A percentile compares a stretch with the other conserved stretches of the same genome.
Conservation (phyloP, 2,797 vertebrate species). For the Heteromormyrus szaboi region DNA sequence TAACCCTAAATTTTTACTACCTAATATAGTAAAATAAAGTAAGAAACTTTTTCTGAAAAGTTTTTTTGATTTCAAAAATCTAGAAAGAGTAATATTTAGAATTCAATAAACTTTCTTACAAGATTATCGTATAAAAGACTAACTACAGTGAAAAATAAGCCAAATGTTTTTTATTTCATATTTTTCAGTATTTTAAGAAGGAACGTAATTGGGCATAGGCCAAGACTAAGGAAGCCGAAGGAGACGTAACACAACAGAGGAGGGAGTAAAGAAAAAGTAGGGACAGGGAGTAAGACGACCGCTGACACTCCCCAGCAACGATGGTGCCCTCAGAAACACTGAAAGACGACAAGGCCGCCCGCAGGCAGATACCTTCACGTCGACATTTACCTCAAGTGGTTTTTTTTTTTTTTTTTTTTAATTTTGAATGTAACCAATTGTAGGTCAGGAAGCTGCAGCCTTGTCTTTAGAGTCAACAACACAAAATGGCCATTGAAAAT, state of each 20-base stretch:
- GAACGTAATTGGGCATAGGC: constrained; percentile 92
- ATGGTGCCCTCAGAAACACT: constrained; percentile 75
- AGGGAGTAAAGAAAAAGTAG: constrained; percentile 31
- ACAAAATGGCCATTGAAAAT: constrained; percentile 78
- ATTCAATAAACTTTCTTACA: constrained; percentile 99
- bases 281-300: constrained; percentile 70
- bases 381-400: not conserved
- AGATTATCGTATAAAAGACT: constrained; percentile 99
- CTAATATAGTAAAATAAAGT: constrained; percentile 99
- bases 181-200: constrained; percentile 81
- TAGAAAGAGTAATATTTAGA: constrained; percentile 99
- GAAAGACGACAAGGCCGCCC: constrained; percentile 89
- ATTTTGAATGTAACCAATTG: constrained; percentile 28
- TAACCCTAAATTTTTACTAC: constrained; percentile 99
- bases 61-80: constrained; percentile 97
- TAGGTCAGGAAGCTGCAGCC: constrained; percentile 49
- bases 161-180: constrained; percentile 86
- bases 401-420: not conserved
- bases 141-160: constrained; percentile 99
- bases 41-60: constrained; percentile 99
- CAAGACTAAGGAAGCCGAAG: constrained; percentile 91
- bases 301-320: constrained; percentile 69
- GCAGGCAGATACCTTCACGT: constrained; percentile 49
- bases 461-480: constrained; percentile 59
- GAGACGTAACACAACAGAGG: constrained; percentile 67